Percentiles rank a stretch among this genome's conserved stretches.
These are phyloP conservation scores for Botrylloides violaceus DNA, from an alignment of 23 tunicate genomes.

Conservation along the genomic window DNA sequence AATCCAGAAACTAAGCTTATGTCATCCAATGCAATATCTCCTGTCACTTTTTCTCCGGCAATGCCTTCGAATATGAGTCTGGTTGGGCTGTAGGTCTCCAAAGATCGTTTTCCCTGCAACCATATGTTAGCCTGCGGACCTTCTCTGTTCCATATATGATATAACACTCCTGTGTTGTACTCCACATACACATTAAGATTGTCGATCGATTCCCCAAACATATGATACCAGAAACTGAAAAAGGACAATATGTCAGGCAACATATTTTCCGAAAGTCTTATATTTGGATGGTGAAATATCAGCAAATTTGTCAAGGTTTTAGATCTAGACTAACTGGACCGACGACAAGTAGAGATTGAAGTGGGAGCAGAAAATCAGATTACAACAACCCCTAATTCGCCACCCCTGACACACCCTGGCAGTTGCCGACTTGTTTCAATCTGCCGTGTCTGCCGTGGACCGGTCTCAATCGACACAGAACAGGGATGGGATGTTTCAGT, in stretches of 20 bases:
- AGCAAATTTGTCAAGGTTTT: no score
- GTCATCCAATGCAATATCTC: slow-evolving; percentile 90
- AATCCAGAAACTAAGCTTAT: slow-evolving; percentile 18
- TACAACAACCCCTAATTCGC: no score
- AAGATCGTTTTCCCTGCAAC: slow-evolving; percentile 51
- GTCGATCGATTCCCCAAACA: slow-evolving; percentile 62
- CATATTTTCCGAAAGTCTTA: no score
- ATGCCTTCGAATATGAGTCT: slow-evolving; percentile 70
- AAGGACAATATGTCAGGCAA: neutral
- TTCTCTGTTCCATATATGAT: slow-evolving; percentile 36
- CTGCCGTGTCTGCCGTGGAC: no score
- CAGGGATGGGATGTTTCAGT: no score
- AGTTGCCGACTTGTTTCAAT: no score
- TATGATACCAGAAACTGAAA: slow-evolving; percentile 86
- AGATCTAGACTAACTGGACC: no score
- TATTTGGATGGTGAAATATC: no score
- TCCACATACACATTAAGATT: slow-evolving; percentile 78
- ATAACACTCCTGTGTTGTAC: slow-evolving; percentile 25
- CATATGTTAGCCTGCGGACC: slow-evolving; percentile 67
- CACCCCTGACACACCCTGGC: no score
- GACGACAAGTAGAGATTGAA: no score
- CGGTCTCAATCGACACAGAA: no score
- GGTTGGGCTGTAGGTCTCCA: slow-evolving; percentile 43
- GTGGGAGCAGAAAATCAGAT: no score
- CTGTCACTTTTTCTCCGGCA: slow-evolving; percentile 49